Conservation (phyloP, 2,113 vertebrate species). For the Rhegmatorhina hoffmannsi region DNA sequence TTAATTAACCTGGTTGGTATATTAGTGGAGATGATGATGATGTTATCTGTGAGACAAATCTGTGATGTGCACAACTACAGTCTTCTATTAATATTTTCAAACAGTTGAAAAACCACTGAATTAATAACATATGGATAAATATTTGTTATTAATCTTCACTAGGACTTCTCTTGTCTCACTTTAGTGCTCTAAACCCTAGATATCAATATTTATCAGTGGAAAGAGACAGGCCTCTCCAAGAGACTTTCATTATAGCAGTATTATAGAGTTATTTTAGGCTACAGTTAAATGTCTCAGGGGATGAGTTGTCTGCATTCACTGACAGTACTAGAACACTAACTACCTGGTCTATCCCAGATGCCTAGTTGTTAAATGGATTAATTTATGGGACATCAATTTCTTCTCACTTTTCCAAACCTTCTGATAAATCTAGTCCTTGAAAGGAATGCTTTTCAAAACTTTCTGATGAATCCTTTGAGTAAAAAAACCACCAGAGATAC, state of each 20-base stretch:
- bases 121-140: background rate
- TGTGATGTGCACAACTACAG: background rate
- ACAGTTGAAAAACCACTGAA: background rate
- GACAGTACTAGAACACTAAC: background rate
- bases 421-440: conserved; percentile 6
- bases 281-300: background rate
- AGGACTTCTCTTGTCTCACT: background rate
- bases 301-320: background rate
- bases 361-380: background rate
- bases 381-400: background rate
- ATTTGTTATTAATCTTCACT: background rate
- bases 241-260: background rate
- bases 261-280: background rate
- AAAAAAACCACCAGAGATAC: background rate
- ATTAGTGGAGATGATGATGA: background rate
- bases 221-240: background rate
- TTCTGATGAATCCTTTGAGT: background rate
- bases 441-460: conserved; percentile 24
- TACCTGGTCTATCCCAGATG: background rate
- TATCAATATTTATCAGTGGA: background rate
- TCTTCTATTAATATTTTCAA: background rate
- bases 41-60: background rate
- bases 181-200: background rate
- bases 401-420: conserved; percentile 1
- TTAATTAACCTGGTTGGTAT: background rate